phyloP scores from a whole-genome alignment of 1,140 invertebrate genomes.

The Colletes gigas region DNA sequence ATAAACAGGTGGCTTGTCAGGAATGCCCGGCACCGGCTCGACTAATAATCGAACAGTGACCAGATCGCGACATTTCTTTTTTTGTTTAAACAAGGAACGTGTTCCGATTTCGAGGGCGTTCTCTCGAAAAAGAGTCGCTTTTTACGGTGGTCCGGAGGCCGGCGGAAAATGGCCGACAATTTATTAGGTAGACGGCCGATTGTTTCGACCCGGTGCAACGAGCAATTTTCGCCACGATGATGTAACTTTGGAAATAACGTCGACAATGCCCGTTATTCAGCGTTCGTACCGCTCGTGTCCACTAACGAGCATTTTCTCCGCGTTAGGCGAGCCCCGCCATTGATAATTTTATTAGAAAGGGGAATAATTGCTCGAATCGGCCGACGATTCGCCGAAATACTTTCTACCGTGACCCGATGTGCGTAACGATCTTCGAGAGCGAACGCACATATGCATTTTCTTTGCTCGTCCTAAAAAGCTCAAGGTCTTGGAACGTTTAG shows the following conservation, averaged over 20 bases:
- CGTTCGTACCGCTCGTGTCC: background rate
- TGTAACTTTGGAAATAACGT: slow-evolving; percentile 6
- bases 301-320: slow-evolving; percentile 23
- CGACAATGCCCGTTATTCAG: slow-evolving; percentile 14
- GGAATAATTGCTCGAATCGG: slow-evolving; percentile 17
- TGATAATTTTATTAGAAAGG: slow-evolving; percentile 23
- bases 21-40: slow-evolving; percentile 16
- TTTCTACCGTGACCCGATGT: background rate
- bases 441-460: too few species aligned
- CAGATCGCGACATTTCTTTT: background rate
- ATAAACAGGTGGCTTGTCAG: slow-evolving; percentile 26
- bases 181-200: slow-evolving; percentile 20
- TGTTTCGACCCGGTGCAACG: background rate
- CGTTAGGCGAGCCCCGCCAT: background rate
- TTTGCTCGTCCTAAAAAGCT: too few species aligned
- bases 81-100: slow-evolving; percentile 15
- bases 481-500: too few species aligned
- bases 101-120: slow-evolving; percentile 22
- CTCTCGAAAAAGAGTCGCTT: background rate
- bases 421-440: background rate
- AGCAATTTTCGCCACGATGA: slow-evolving; percentile 9
- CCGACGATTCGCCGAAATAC: slow-evolving; percentile 9
- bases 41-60: slow-evolving; percentile 35
- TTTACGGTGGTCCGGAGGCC: background rate
- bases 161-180: background rate